A percentile compares a stretch with the other conserved stretches of the same genome.
Evolutionary conservation across 2,888 invertebrate genomes (phyloP).

Genomic region (Dilophus febrilis): DNA sequence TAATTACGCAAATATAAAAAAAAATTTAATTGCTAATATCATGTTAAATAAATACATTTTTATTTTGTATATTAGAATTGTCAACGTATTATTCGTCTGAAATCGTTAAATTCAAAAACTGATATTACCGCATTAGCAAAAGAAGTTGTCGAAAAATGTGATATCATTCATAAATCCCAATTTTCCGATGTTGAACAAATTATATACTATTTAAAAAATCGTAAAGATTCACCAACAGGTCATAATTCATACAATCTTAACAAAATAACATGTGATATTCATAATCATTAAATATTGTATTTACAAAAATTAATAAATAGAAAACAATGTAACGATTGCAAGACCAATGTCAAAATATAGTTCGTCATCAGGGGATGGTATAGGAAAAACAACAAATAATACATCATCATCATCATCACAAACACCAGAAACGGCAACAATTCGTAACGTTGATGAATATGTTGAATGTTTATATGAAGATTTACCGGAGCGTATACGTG

Average conservation of each 20-base stretch:
- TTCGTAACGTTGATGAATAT: slow-evolving; percentile 81
- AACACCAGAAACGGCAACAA: slow-evolving; percentile 38
- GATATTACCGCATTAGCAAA: slow-evolving; percentile 63
- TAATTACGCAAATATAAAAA: not conserved
- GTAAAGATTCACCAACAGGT: too few species aligned
- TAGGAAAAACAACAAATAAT: not conserved
- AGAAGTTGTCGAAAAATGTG: slow-evolving; percentile 74
- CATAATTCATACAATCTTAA: too few species aligned
- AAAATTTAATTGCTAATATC: not conserved
- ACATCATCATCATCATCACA: slow-evolving; percentile 26
- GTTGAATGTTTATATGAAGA: slow-evolving; percentile 94
- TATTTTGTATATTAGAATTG: slow-evolving; percentile 37
- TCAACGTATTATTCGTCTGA: slow-evolving; percentile 67
- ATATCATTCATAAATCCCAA: slow-evolving; percentile 66
- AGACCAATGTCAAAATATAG: too few species aligned
- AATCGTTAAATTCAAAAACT: slow-evolving; percentile 60
- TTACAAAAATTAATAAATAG: too few species aligned
- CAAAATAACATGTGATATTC: too few species aligned
- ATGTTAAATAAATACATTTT: not conserved
- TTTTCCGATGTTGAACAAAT: slow-evolving; percentile 73
- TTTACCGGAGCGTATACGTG: slow-evolving; percentile 77
- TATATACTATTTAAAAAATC: slow-evolving; percentile 69
- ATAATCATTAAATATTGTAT: too few species aligned
- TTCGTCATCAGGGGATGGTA: too few species aligned
- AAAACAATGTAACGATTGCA: too few species aligned